Percentiles rank a stretch among this genome's conserved stretches.
These are phyloP conservation scores for Chaitophorus viminalis DNA, from an alignment of 2,888 invertebrate genomes.

Conservation along the genomic window DNA sequence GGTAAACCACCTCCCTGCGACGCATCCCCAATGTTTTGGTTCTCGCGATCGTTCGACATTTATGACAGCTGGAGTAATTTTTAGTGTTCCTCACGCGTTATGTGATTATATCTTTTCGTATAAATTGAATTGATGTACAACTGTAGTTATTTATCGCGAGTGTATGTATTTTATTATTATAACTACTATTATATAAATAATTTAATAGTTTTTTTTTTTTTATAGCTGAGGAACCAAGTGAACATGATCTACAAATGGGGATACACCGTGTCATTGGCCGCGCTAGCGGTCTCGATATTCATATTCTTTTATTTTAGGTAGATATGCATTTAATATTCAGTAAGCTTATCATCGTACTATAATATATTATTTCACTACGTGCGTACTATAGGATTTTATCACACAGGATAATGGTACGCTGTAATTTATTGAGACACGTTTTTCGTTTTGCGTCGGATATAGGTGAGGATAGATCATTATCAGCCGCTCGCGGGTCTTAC, in stretches of 20 bases:
- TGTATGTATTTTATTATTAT: not conserved
- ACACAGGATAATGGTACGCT: too few species aligned
- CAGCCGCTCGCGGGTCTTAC: too few species aligned
- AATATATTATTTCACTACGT: not conserved
- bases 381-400: not conserved
- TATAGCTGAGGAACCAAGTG: conserved; percentile 78
- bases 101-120: too few species aligned
- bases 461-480: too few species aligned
- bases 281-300: conserved; percentile 78
- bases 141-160: too few species aligned
- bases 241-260: conserved; percentile 83
- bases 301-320: conserved; percentile 88
- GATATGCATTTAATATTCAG: conserved; percentile 65
- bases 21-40: not conserved
- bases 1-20: not conserved
- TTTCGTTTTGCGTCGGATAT: too few species aligned
- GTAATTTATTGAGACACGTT: too few species aligned
- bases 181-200: not conserved
- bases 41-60: too few species aligned
- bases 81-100: too few species aligned
- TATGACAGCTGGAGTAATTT: too few species aligned
- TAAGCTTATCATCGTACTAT: not conserved
- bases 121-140: too few species aligned
- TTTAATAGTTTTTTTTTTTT: too few species aligned
- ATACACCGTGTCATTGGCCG: conserved; percentile 79